Evolutionary conservation across 1,140 invertebrate species (phyloP), one percentile per base, ranked within the genome.

Genomic region (Eciton burchellii): DNA sequence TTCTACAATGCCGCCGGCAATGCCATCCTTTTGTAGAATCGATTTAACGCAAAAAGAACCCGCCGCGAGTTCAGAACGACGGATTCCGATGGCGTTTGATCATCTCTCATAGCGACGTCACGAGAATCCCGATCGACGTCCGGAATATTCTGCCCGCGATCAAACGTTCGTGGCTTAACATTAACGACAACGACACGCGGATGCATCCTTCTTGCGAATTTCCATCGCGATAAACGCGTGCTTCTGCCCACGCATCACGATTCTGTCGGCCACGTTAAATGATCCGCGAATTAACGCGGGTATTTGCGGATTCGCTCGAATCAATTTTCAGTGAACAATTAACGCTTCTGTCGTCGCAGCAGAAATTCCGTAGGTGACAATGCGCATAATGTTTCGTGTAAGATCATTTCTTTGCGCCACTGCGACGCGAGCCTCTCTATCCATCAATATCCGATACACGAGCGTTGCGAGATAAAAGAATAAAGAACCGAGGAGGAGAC

Each of bases 391-490:
- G 16, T 19, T 47, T 49, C 16, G 16, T 11, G 54, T 26, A 68
- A 74, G 41, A 68, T 41, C 35, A 4, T 68, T 68, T 68, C 72
- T 45, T 68, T 57, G 41, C 29, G 59, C 41, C 59, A 41, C 41
- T 41, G 56, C 24, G 29, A 49, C 49, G 35, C 52, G 26, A 56
- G 21, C 49, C 24, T 12, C n/a, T 12, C n/a, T 77, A 68, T 68
- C 68, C 56, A 77, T 77, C 62, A 68, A 68, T 56, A 56, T 68
- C 62, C 74, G 35, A 68, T 68, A 77, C 3, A 45, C 21, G 11
- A 66, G 54, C 19, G n/a, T 68, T 35, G 26, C 43, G 66, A 66
- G 52, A 54, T 26, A 56, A 74, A 43, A 16, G 3, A 6, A 0
- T 3, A 14, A 35, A 26, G 35, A 19, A 59, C 21, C 43, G 43